A percentile compares a stretch with the other conserved stretches of the same genome.
These are phyloP conservation scores for Schrankia costaestrigalis DNA, from an alignment of 2,888 invertebrate species.

Conservation along the genomic window DNA sequence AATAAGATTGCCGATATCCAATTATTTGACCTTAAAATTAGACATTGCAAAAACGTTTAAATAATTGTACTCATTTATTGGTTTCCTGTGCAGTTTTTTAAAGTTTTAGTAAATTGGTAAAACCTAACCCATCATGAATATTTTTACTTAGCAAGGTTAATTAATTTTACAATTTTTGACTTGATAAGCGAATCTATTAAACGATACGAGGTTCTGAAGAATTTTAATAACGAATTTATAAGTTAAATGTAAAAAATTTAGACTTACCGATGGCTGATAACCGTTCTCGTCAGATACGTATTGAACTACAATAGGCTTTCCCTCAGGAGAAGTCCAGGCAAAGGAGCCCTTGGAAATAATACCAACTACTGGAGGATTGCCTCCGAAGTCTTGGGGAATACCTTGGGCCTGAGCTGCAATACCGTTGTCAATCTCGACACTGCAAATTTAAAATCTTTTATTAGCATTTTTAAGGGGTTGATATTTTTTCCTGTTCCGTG, in stretches of 20 bases:
- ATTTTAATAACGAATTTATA: too few species aligned
- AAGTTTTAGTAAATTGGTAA: too few species aligned
- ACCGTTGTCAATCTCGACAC: slow-evolving; percentile 83
- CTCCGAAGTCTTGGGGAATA: slow-evolving; percentile 73
- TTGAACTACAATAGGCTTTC: slow-evolving; percentile 76
- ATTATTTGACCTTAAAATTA: too few species aligned
- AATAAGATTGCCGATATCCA: too few species aligned
- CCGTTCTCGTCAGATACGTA: slow-evolving; percentile 86
- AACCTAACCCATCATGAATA: too few species aligned
- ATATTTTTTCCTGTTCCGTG: background rate
- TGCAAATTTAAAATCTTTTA: slow-evolving; percentile 33
- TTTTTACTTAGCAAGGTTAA: too few species aligned
- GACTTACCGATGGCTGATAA: slow-evolving; percentile 81
- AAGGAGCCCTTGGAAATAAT: slow-evolving; percentile 75
- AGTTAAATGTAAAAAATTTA: background rate
- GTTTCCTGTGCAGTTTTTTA: too few species aligned
- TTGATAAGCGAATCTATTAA: too few species aligned
- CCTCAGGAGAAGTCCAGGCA: slow-evolving; percentile 82
- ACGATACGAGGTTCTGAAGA: too few species aligned
- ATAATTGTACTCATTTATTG: too few species aligned
- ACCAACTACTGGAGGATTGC: slow-evolving; percentile 55
- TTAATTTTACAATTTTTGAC: too few species aligned
- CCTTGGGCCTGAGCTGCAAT: slow-evolving; percentile 82
- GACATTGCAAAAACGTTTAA: too few species aligned
- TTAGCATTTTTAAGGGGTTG: background rate